These are phyloP conservation scores for Hippocampus zosterae DNA, from an alignment of 2,113 vertebrate species.

Conservation along the genomic window DNA sequence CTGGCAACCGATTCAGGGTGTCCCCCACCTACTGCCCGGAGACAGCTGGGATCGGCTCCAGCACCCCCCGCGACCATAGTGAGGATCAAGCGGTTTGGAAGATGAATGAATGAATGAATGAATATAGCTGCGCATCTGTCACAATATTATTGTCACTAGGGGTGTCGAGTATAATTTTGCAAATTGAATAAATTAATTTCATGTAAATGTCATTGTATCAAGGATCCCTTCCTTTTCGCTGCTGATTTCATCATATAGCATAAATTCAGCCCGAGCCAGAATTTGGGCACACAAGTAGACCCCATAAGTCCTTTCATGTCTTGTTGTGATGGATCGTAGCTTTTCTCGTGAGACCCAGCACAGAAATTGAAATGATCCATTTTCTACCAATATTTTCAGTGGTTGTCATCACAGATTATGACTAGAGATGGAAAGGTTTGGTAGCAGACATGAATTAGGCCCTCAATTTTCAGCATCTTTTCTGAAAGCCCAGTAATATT, in stretches of 20 bases:
- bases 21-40: too few relatives aligned
- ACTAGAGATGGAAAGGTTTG: constrained; percentile 35
- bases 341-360: constrained; percentile 15
- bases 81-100: too few relatives aligned
- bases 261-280: constrained; percentile 1
- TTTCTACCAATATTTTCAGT: constrained; percentile 39
- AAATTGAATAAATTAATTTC: background rate
- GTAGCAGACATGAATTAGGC: constrained; percentile 30
- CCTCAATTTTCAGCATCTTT: constrained; percentile 23
- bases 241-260: constrained; percentile 17
- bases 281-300: constrained; percentile 12
- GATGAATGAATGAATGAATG: too few relatives aligned
- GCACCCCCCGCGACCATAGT: too few relatives aligned
- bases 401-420: constrained; percentile 41
- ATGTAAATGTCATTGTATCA: constrained; percentile 12
- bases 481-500: constrained; percentile 3
- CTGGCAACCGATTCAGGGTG: too few relatives aligned
- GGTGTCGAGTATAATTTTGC: constrained; percentile 15
- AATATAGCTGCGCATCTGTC: background rate
- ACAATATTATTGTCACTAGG: constrained; percentile 2
- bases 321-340: constrained; percentile 30
- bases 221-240: constrained; percentile 18
- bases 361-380: constrained; percentile 39
- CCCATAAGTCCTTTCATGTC: constrained; percentile 16
- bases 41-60: too few relatives aligned